Evolutionary conservation across 2,888 invertebrate genomes (phyloP).

Genomic region (Drosophila setosimentum): DNA sequence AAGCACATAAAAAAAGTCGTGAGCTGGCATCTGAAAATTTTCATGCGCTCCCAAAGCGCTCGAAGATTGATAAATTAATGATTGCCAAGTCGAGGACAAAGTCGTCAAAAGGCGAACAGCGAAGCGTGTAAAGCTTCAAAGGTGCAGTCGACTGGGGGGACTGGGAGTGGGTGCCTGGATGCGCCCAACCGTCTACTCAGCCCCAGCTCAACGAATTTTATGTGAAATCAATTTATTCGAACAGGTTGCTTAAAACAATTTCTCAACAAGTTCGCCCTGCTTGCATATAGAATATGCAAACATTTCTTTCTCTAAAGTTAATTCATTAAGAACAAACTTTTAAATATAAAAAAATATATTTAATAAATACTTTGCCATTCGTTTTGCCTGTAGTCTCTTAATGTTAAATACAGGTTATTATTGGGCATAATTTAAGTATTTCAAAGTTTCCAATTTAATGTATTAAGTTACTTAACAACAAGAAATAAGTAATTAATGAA

Average conservation of each 20-base stretch:
- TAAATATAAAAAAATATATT: neutral
- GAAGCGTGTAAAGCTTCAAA: slow-evolving; percentile 49
- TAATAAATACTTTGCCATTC: neutral
- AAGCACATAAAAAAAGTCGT: slow-evolving; percentile 75
- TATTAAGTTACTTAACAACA: neutral
- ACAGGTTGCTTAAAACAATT: slow-evolving; percentile 27
- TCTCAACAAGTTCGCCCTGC: slow-evolving; percentile 26
- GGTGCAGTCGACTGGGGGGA: slow-evolving; percentile 25
- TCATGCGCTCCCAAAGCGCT: slow-evolving; percentile 75
- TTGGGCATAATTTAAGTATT: neutral
- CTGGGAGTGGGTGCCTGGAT: slow-evolving; percentile 11
- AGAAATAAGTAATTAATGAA: neutral
- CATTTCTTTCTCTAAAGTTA: neutral
- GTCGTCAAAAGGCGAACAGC: slow-evolving; percentile 52
- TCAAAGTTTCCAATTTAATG: neutral
- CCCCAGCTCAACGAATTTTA: slow-evolving; percentile 44
- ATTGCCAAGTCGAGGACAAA: slow-evolving; percentile 70
- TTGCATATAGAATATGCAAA: neutral
- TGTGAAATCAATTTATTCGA: slow-evolving; percentile 74
- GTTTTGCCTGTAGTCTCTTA: neutral
- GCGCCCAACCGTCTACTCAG: neutral
- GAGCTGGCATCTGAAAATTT: slow-evolving; percentile 72
- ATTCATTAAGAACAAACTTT: neutral
- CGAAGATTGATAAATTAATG: slow-evolving; percentile 80
- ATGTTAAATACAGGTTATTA: neutral